Evolutionary conservation across 2,888 invertebrate genomes (phyloP).

Genomic region (Drepana falcataria): DNA sequence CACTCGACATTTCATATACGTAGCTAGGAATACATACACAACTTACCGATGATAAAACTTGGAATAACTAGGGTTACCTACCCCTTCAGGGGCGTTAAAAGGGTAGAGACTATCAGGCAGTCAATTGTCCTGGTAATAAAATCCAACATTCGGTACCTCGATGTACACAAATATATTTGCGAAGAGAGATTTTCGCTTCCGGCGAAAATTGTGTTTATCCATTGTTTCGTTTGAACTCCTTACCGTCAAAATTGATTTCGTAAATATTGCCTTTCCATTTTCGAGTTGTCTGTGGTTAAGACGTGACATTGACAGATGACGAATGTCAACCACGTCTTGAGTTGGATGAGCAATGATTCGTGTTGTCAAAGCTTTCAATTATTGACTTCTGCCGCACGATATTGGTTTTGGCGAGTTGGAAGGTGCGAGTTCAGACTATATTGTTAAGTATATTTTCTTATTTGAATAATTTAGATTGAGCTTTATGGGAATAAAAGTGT

Average conservation of each 20-base stretch:
- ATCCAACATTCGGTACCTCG: too few relatives aligned
- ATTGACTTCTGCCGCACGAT: background rate
- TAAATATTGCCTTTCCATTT: background rate
- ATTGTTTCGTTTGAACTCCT: background rate
- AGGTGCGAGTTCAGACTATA: too few relatives aligned
- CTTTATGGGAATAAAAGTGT: too few relatives aligned
- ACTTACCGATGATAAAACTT: background rate
- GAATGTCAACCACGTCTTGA: background rate
- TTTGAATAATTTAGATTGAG: too few relatives aligned
- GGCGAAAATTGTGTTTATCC: background rate
- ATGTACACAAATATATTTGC: too few relatives aligned
- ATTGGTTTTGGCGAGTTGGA: background rate
- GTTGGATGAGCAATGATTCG: background rate
- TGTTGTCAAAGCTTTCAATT: background rate
- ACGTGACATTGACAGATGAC: background rate
- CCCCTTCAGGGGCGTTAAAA: too few relatives aligned
- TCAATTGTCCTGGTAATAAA: too few relatives aligned
- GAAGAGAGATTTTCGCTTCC: background rate
- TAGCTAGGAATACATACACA: background rate
- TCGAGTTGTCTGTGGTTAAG: background rate
- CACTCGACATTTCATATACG: slow-evolving; percentile 7
- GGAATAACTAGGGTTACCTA: too few relatives aligned
- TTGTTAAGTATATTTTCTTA: too few relatives aligned
- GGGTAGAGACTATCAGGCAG: too few relatives aligned
- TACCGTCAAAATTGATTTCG: background rate